Base-by-base conservation (phyloP, 2,797 vertebrate species). In the Gadopsis marmoratus region DNA sequence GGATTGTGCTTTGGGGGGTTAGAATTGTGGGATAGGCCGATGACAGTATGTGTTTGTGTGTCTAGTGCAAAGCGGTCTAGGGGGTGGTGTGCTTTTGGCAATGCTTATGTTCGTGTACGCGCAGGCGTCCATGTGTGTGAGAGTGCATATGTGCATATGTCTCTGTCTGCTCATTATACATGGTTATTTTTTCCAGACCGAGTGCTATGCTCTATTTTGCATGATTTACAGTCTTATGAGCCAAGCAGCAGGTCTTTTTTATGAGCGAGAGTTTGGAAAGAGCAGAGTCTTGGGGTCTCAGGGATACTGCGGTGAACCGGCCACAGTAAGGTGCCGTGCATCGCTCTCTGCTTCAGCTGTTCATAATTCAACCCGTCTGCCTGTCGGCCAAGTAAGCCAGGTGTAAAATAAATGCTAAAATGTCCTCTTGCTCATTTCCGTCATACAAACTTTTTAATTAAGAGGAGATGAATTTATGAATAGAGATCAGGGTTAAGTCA, bases 371-470 rank as follows among this genome's bases (percentile, higher is more conserved):
- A 59, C 71, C 78, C 7, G 47, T 81, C 74, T 72, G 77, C 71
- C 71, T n/a, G 50, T 85, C 14, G 21, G 73, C 79, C n/a, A 66
- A 81, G 62, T 85, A 77, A 86, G 59, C 67, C 48, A 84, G 82
- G 87, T 89, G 90, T 81, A 79, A 90, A 89, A 84, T 83, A 88
- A 90, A 84, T 86, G 91, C 85, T 90, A 86, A 89, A 83, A 88
- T 82, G 67, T 89, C 60, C 58, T 86, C 74, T 88, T 79, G 54
- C 53, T n/a, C 86, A 37, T 92, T 85, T 87, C 47, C 37, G 7
- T 43, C 45, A 73, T 76, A 79, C 70, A 92, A 92, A 93, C 85
- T 90, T 91, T 91, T 91, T 88, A 88, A 88, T 92, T 93, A 92
- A 80, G 71, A 73, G 37, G 51, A 65, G 71, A 84, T 82, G 61